phyloP scores from a whole-genome alignment of 2,888 invertebrate species.

The Gisinianus flammeolus region DNA sequence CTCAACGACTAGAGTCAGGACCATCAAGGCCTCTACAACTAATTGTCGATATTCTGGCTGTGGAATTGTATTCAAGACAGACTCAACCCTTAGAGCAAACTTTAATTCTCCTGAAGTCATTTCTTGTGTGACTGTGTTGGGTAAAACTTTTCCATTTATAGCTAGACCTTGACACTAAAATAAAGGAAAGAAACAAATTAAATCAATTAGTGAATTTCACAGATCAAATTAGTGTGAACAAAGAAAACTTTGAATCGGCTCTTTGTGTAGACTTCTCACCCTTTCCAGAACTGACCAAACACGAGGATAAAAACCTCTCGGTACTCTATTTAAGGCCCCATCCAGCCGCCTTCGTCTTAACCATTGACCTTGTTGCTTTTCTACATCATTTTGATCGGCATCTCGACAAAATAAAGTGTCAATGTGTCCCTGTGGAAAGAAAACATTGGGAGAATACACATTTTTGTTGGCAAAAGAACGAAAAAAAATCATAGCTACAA shows the following conservation, averaged over 20 bases:
- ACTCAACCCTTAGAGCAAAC: constrained; percentile 96
- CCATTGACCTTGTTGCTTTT: constrained; percentile 90
- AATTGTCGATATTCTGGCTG: constrained; percentile 98
- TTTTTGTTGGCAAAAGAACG: too few relatives aligned
- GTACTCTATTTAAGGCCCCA: constrained; percentile 96
- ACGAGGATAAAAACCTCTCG: constrained; percentile 92
- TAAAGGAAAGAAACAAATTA: neutral
- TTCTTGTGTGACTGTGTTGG: constrained; percentile 93
- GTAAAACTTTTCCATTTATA: constrained; percentile 88
- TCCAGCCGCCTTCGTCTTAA: constrained; percentile 89
- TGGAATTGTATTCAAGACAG: constrained; percentile 93
- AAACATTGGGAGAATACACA: neutral
- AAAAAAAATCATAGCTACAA: too few relatives aligned
- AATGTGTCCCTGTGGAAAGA: constrained; percentile 48
- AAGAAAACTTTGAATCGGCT: neutral
- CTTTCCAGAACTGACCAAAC: constrained; percentile 91
- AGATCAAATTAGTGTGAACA: neutral
- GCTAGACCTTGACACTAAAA: constrained; percentile 89
- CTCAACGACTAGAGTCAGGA: constrained; percentile 78
- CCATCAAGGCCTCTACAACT: constrained; percentile 96
- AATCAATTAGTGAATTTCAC: too few relatives aligned
- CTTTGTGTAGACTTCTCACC: constrained; percentile 67
- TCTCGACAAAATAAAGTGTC: constrained; percentile 59
- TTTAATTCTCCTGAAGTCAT: constrained; percentile 99
- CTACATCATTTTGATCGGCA: constrained; percentile 61